Base-by-base conservation (phyloP, 2,113 vertebrate species). In the Myotis lucifugus region DNA sequence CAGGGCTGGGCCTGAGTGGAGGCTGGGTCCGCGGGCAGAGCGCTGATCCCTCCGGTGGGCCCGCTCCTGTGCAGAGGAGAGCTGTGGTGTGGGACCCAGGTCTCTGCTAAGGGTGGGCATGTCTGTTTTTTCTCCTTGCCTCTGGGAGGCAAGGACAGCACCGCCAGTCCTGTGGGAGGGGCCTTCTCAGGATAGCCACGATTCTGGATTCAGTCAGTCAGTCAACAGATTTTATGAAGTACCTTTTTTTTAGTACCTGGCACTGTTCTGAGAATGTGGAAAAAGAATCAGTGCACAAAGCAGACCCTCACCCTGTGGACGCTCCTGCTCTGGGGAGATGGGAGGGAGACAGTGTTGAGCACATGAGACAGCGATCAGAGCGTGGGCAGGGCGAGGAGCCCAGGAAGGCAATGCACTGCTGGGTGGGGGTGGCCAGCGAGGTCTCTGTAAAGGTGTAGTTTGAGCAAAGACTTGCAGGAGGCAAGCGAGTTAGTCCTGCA, bases 371-470 rank as follows among this genome's bases (percentile, higher is more conserved):
- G 61, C 10, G 4, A 27, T 64, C 25, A 64, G 54, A 54, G 61
- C 1, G 11, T 18, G 3, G 50, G 15, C n/a, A 29, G 21, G 18
- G 61, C 17, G 11, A 29, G 25, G 25, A 42, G 34, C 27, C 12
- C 12, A 13, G 32, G 2, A 19, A 34, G 10, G 13, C 54, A 4
- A 6, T 37, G 14, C 29, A 0, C n/a, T 50, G 29, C 37, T 8
- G 14, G 4, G 42, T 6, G 29, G n/a, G 52, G 52, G 76, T 15
- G 90, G 19, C 27, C 13, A 14, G 8, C 21, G 19, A 27, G 8
- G 52, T 54, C 25, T 88, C 66, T 46, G 70, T 50, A n/a, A 56
- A 91, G 8, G 13, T 89, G 13, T 12, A 70, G 0, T 67, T 66
- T 34, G 40, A 91, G 70, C 15, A 21, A 64, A n/a, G 50, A 48